Conservation (phyloP, 2,888 invertebrate species). For the Crematogaster levior region DNA sequence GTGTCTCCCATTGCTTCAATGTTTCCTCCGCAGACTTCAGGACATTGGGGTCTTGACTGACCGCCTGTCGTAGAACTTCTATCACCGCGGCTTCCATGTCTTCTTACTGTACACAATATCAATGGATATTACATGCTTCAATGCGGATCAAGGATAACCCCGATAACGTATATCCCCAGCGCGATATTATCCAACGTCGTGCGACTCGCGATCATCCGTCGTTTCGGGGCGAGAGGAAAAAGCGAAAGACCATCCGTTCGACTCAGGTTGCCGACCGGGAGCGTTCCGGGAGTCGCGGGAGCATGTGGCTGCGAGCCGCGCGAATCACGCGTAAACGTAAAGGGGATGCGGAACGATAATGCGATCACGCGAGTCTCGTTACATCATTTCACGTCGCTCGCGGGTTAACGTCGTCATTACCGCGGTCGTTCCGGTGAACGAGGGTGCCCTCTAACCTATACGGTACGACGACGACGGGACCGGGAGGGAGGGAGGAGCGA, state of each 20-base stretch:
- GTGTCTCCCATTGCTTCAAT: constrained; percentile 95
- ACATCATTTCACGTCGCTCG: constrained; percentile 64
- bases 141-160: background rate
- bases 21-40: constrained; percentile 96
- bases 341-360: background rate
- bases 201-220: background rate
- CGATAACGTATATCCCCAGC: background rate
- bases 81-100: constrained; percentile 89
- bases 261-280: background rate
- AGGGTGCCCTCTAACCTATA: constrained; percentile 75
- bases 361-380: constrained; percentile 50
- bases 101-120: constrained; percentile 54
- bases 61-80: constrained; percentile 93
- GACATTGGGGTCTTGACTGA: constrained; percentile 93
- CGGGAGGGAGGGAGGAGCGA: background rate
- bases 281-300: background rate
- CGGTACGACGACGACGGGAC: background rate
- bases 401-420: constrained; percentile 41
- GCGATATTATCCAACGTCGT: background rate
- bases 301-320: constrained; percentile 59
- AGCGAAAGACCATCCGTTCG: too few species aligned
- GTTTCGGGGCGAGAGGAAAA: background rate
- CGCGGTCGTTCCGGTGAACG: constrained; percentile 59
- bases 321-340: background rate
- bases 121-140: background rate